Evolutionary conservation across 2,888 invertebrate genomes (phyloP), one percentile per base, ranked within the genome.

Genomic region (Pantelozetes paolii): DNA sequence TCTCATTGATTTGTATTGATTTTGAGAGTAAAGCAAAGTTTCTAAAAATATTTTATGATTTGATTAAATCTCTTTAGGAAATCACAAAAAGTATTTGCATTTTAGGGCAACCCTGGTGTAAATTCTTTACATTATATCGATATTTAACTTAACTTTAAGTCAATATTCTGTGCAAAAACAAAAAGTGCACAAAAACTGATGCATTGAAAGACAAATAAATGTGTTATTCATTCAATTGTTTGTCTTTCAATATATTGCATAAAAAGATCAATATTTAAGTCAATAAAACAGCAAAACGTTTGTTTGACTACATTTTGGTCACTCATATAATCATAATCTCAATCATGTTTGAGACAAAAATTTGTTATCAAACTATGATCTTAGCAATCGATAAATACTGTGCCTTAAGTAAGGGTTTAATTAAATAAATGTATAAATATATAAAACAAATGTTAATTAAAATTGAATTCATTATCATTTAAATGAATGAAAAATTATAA

Each of bases 271-370:
- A 62, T 62, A 62, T 28, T 62, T 62, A 62, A 62, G 32, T 30
- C 36, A 62, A 62, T 62, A 62, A 62, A 62, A 3, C 32, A 62
- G 62, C 30, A 32, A 62, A 62, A 32, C 32, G 62, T 62, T 62
- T 62, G 32, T 62, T 62, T 62, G 62, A 62, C 62, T 32, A 36
- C 62, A 62, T 62, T 30, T 28, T 62, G 59, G 59, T 59, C 59
- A 59, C 30, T 30, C 28, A 28, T 30, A 59, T 59, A 59, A 59
- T 59, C 59, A 59, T 59, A 59, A 59, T 59, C 59, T 28, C 5
- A 2, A 59, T 30, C 59, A 59, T 6, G 26, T n/a, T n/a, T n/a
- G n/a, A 50, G 50, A 50, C 50, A 50, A 50, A 36, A 36, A 36
- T n/a, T n/a, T n/a, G n/a, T n/a, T n/a, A n/a, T n/a, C n/a, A n/a